Evolutionary conservation across 2,113 vertebrate genomes (phyloP), one percentile per base, ranked within the genome.

Genomic region (Podarcis cretensis): DNA sequence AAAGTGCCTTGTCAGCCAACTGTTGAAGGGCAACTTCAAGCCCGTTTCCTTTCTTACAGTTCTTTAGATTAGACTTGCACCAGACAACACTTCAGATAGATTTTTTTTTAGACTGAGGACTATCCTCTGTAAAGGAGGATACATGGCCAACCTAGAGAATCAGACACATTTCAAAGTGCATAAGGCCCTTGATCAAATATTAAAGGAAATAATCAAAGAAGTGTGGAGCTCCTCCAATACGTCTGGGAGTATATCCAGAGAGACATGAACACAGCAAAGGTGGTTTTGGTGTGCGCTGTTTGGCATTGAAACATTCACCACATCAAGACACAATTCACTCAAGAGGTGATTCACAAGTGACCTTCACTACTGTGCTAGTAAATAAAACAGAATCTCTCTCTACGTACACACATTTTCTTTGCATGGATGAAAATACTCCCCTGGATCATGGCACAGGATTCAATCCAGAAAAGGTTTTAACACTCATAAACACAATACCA

Each of bases 131-230:
- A 63, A 63, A 63, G 10, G 4, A 63, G 59, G 59, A 63, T 63
- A 63, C 18, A 20, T 20, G 59, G 59, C 59, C 59, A 63, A 14
- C 59, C 59, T 63, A 37, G 74, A 35, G n/a, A n/a, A 63, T 32
- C 54, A 63, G 8, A 35, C 35, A 32, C 59, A 13, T 37, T 66
- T 66, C 35, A 66, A 66, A 25, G 10, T 80, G 20, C 48, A 6
- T 57, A 57, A 32, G 23, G 10, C 35, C 21, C 59, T 59, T 82
- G n/a, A 82, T 82, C 81, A 82, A 82, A 82, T 66, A 66, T 82
- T 82, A 66, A 81, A 65, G 32, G 75, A 76, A 82, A 23, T 66
- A 82, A 66, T 40, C 80, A 82, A 82, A 65, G 59, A 68, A 82
- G 6, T 82, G 35, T 40, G 21, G 5, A 82, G 12, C 35, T 13